Evolutionary conservation across 2,113 vertebrate species (phyloP), one percentile per base, ranked within the genome.

Genomic region (Catagonus wagneri): DNA sequence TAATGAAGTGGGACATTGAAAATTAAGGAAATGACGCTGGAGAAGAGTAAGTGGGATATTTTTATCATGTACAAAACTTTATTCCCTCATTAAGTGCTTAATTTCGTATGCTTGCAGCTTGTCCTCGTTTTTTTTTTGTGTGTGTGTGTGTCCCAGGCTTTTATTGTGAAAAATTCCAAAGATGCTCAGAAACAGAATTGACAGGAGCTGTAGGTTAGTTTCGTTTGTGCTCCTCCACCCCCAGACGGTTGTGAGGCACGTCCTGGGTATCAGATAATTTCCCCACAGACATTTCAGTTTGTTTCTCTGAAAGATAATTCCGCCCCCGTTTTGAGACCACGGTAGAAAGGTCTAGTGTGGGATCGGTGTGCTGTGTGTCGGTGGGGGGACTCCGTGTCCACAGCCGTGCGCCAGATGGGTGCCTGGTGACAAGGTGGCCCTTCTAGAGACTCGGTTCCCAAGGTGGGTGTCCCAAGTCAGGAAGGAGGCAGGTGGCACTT

Each of bases 91-190:
- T 61, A 32, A 32, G 17, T 95, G 19, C 27, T 89, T 89, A 69
- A 56, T 95, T 83, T 79, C 2, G 20, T 58, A 29, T 19, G 19
- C 44, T 75, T 1, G 14, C 22, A 23, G 1, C 6, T 19, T 8
- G 8, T 44, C 34, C 27, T 29, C 16, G 58, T 56, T 69, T 78
- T 44, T 8, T n/a, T n/a, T n/a, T n/a, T n/a, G n/a, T n/a, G n/a
- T n/a, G n/a, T n/a, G n/a, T n/a, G n/a, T 34, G 52, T 54, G 66
- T 32, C 50, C 15, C 14, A 34, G 1, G 19, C 2, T 66, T 32
- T 68, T 83, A 36, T 52, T 86, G 63, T 93, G 34, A 36, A 58
- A 94, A 74, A 65, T 80, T 61, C 78, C 69, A 63, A 61, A 81
- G 58, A 17, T 36, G 39, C 19, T 7, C 65, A 61, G 25, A 83